Conservation (phyloP, 2,797 vertebrate species). For the Rhinella marina region DNA sequence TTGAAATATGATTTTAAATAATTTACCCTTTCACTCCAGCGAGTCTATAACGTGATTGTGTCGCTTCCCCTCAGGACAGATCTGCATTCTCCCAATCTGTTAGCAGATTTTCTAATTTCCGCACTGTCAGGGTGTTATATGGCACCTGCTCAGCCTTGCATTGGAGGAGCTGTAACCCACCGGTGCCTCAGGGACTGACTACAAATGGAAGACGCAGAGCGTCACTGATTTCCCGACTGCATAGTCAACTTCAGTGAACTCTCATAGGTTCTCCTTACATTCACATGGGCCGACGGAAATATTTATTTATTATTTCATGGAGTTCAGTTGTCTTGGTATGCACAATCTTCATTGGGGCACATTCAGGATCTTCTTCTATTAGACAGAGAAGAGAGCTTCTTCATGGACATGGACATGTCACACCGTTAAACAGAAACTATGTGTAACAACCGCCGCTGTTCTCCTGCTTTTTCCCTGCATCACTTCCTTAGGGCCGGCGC, state of each 20-base stretch:
- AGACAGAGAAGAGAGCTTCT: too few species aligned
- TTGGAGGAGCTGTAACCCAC: background rate
- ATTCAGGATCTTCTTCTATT: too few species aligned
- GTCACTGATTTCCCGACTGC: background rate
- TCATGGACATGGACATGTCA: too few species aligned
- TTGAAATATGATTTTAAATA: slow-evolving; percentile 49
- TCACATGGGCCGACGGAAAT: background rate
- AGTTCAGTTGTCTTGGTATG: background rate
- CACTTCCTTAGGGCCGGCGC: too few species aligned
- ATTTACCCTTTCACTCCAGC: slow-evolving; percentile 52
- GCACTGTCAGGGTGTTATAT: slow-evolving; percentile 18
- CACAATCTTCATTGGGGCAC: background rate
- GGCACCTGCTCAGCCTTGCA: background rate
- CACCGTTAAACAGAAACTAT: too few species aligned
- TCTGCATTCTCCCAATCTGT: slow-evolving; percentile 21
- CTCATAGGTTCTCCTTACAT: background rate
- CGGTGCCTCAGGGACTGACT: slow-evolving; percentile 4
- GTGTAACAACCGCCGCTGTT: too few species aligned
- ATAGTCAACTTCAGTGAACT: background rate
- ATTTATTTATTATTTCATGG: background rate
- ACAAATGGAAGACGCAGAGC: background rate
- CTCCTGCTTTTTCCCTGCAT: too few species aligned
- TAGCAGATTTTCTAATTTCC: slow-evolving; percentile 42
- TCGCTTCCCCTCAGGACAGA: slow-evolving; percentile 30
- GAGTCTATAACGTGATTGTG: slow-evolving; percentile 30